A percentile compares a stretch with the other conserved stretches of the same genome.
phyloP scores from a whole-genome alignment of 1,140 invertebrate genomes.

The Brachionus rubens region DNA sequence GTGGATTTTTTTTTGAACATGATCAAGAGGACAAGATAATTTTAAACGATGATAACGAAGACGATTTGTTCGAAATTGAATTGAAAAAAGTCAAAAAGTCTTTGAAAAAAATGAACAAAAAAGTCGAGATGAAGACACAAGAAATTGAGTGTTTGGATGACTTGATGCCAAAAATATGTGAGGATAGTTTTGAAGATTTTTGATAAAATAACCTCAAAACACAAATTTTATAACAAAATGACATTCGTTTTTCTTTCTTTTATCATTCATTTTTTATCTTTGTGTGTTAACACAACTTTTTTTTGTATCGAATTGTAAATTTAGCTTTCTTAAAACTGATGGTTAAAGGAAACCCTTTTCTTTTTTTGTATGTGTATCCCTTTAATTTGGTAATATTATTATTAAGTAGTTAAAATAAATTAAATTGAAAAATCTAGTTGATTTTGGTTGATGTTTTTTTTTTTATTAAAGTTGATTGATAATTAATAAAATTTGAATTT shows the following conservation, averaged over 20 bases:
- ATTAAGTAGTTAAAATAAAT: too few species aligned
- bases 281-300: background rate
- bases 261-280: background rate
- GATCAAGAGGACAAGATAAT: background rate
- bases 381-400: too few species aligned
- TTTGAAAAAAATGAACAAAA: conserved; percentile 34
- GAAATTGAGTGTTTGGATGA: background rate
- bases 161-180: conserved; percentile 24
- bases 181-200: conserved; percentile 6
- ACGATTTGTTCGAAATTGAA: conserved; percentile 21
- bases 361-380: too few species aligned
- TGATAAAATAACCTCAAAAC: background rate
- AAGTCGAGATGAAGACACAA: background rate
- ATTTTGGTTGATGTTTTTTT: too few species aligned
- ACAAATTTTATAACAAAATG: background rate
- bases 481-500: too few species aligned
- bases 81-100: conserved; percentile 35
- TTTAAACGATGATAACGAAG: background rate
- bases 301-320: conserved; percentile 38
- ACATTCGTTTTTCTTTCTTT: conserved; percentile 15
- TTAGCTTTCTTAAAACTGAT: too few species aligned
- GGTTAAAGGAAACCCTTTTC: too few species aligned
- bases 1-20: background rate
- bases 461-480: too few species aligned
- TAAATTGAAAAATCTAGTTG: too few species aligned